A percentile compares a stretch with the other conserved stretches of the same genome.
These are phyloP conservation scores for Protonibea diacanthus DNA, from an alignment of 2,797 vertebrate species.

Conservation along the genomic window DNA sequence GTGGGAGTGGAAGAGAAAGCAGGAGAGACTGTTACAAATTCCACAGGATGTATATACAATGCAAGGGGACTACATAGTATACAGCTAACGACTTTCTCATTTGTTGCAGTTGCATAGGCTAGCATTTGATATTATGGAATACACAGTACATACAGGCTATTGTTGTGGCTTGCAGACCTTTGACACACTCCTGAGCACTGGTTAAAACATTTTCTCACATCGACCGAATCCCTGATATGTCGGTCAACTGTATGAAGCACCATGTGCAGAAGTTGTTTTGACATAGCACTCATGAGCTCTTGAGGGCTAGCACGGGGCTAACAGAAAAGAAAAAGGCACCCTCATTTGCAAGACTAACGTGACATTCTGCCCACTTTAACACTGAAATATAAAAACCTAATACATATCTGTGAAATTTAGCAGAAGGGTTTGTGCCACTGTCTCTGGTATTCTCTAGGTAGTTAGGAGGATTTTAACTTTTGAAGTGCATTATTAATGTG, in stretches of 20 bases:
- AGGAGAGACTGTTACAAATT: constrained; percentile 67
- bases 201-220: constrained; percentile 35
- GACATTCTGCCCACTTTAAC: constrained; percentile 81
- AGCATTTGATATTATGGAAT: constrained; percentile 60
- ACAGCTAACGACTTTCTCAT: constrained; percentile 67
- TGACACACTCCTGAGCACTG: constrained; percentile 41
- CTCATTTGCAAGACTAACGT: constrained; percentile 72
- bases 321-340: constrained; percentile 37
- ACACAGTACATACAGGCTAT: constrained; percentile 56
- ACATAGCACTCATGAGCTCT: constrained; percentile 45
- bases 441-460: constrained; percentile 74
- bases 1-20: constrained; percentile 41
- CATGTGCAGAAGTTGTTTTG: constrained; percentile 73
- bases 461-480: constrained; percentile 72
- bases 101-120: constrained; percentile 70
- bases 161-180: constrained; percentile 41
- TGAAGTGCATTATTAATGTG: constrained; percentile 80
- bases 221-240: constrained; percentile 52
- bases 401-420: constrained; percentile 84
- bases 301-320: constrained; percentile 25
- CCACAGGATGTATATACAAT: constrained; percentile 77
- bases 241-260: constrained; percentile 76
- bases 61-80: constrained; percentile 63
- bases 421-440: constrained; percentile 84
- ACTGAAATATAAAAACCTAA: constrained; percentile 81